These are phyloP conservation scores for Ctenodactylus gundi DNA, from an alignment of 2,113 vertebrate genomes.

Conservation along the genomic window DNA sequence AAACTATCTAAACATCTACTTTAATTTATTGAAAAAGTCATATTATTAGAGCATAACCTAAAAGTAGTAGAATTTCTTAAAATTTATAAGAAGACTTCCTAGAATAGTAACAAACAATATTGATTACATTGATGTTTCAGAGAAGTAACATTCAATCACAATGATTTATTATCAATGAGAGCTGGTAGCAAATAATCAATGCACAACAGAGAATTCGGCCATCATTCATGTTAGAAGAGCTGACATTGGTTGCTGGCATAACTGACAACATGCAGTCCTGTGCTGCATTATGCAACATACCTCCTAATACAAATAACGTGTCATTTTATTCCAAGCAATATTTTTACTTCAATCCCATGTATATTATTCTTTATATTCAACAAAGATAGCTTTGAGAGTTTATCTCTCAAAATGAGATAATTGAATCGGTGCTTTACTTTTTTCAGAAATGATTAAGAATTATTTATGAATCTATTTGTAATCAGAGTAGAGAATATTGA, in stretches of 20 bases:
- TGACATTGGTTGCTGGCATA: not conserved
- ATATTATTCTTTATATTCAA: not conserved
- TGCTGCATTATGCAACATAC: not conserved
- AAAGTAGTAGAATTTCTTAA: conserved; percentile 30
- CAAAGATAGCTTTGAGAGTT: not conserved
- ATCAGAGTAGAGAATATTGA: not conserved
- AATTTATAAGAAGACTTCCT: not conserved
- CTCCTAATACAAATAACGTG: not conserved
- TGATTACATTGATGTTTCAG: not conserved
- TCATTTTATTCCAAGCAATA: no score
- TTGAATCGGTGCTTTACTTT: not conserved
- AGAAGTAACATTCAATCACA: not conserved
- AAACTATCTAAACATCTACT: not conserved
- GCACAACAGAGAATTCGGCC: not conserved
- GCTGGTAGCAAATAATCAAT: not conserved
- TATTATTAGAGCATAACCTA: not conserved
- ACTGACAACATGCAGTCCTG: not conserved
- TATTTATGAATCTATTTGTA: not conserved
- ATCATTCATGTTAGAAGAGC: not conserved
- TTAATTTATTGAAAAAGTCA: not conserved
- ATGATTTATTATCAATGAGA: not conserved
- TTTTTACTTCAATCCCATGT: not conserved
- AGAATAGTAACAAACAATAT: conserved; percentile 35
- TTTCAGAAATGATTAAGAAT: not conserved
- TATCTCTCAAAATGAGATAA: not conserved